These are phyloP conservation scores for Doris montereyensis DNA, from an alignment of 2,888 invertebrate species.

Conservation along the genomic window DNA sequence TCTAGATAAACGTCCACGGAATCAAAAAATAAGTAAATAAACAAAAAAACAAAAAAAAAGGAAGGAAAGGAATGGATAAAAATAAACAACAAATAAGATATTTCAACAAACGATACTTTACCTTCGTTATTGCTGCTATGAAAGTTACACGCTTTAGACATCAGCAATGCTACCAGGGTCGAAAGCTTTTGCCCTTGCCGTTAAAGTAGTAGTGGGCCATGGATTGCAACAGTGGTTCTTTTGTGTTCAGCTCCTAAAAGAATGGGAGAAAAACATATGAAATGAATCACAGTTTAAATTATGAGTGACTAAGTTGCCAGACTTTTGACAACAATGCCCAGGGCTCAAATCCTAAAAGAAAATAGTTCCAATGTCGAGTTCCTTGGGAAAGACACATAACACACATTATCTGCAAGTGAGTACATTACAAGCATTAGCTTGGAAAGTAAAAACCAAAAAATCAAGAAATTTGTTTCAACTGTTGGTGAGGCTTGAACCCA, in stretches of 20 bases:
- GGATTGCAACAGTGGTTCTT: constrained; percentile 83
- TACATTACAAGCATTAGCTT: no score
- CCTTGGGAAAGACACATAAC: no score
- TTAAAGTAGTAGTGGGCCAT: constrained; percentile 98
- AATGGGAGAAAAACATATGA: constrained; percentile 22
- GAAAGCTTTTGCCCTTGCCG: constrained; percentile 96
- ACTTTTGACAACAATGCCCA: neutral
- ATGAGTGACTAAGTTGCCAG: neutral
- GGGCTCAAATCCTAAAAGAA: neutral
- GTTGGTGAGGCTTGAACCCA: no score
- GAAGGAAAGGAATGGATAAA: neutral
- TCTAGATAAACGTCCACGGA: no score
- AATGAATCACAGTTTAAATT: neutral
- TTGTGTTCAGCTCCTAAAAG: constrained; percentile 59
- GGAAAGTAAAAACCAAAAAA: no score
- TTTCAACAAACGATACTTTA: no score
- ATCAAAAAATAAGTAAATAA: no score
- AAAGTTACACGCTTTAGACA: constrained; percentile 84
- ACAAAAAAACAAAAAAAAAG: no score
- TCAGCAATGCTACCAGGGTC: constrained; percentile 94
- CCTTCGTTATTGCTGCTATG: constrained; percentile 46
- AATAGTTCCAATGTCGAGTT: no score
- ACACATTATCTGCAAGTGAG: no score
- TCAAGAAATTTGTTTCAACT: no score
- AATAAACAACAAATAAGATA: neutral